Percentiles rank a stretch among this genome's conserved stretches.
phyloP scores from a whole-genome alignment of 2,888 invertebrate genomes.

The Dicyrtoma fusca region DNA sequence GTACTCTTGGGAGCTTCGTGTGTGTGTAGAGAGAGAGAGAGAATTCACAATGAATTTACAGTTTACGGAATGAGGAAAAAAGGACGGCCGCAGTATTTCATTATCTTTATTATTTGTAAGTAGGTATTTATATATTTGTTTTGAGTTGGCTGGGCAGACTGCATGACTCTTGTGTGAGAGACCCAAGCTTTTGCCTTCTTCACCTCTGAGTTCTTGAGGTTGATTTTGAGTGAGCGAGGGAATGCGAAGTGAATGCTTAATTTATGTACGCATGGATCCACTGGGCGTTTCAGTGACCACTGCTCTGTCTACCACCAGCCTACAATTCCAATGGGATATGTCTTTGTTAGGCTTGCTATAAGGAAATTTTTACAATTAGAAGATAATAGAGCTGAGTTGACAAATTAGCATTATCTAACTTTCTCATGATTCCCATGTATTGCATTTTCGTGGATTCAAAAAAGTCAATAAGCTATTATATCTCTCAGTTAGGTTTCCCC shows the following conservation, averaged over 20 bases:
- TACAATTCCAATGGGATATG: too few species aligned
- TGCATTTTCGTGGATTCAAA: too few species aligned
- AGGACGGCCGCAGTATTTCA: background rate
- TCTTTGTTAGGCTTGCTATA: too few species aligned
- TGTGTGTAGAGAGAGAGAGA: background rate
- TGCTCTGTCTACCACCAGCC: too few species aligned
- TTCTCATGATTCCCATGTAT: conserved; percentile 2
- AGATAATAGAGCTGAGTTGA: conserved; percentile 3
- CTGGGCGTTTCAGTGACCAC: conserved; percentile 7
- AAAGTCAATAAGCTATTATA: background rate
- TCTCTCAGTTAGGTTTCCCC: background rate
- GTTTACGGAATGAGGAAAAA: conserved; percentile 19
- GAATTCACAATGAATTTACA: background rate
- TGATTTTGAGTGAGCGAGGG: too few species aligned
- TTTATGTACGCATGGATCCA: background rate
- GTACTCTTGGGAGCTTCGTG: background rate
- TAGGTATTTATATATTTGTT: background rate
- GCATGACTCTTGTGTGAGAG: background rate
- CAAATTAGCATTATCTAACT: conserved; percentile 21
- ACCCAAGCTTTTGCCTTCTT: background rate
- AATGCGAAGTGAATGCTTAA: background rate
- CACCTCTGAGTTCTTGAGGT: background rate
- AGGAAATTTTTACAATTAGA: too few species aligned
- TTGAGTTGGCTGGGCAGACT: background rate
- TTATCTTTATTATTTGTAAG: background rate